Evolutionary conservation across 2,888 invertebrate genomes (phyloP), one percentile per base, ranked within the genome.

Genomic region (Leptogaster cylindrica): DNA sequence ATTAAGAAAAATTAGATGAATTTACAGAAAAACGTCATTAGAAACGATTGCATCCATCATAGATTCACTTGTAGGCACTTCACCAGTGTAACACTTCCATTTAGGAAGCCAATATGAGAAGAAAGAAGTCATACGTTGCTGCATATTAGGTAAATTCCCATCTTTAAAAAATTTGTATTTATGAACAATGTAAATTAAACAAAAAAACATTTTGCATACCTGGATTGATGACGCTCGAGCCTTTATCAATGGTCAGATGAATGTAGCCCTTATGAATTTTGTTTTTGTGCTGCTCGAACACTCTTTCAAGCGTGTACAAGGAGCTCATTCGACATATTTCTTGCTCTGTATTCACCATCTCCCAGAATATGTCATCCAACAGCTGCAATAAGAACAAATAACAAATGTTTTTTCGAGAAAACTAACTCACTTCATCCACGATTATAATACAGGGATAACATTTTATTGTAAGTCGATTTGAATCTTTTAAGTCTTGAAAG

Each of bases 101-200:
- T 80, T 74, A 7, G 82, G 81, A 8, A 79, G 70, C 83, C 84
- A 84, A 74, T 84, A 82, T 20, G 81, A 77, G 55, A 82, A 81
- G 72, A 84, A 85, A 68, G 75, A 75, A 65, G 77, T 77, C 75
- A 85, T 77, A 70, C 85, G 76, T 14, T 74, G 76, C 65, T 84
- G 82, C 78, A 83, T 84, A 27, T 77, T 76, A 25, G 72, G 73
- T 41, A 85, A 75, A 76, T 83, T 83, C 16, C 73, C 74, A 70
- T 79, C 79, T 74, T 33, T n/a, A 44, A 46, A 28, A 4, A 63
- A 27, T 46, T n/a, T 36, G 36, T 12, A 14, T 2, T 10, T 20
- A 16, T 41, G 16, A 44, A 58, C 28, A 5, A 7, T 28, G 2
- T 64, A 7, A 58, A 69, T 66, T 27, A 36, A 6, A 68, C 48